Evolutionary conservation across 1,140 invertebrate species (phyloP).

Genomic region (Matsumurasca onukii): DNA sequence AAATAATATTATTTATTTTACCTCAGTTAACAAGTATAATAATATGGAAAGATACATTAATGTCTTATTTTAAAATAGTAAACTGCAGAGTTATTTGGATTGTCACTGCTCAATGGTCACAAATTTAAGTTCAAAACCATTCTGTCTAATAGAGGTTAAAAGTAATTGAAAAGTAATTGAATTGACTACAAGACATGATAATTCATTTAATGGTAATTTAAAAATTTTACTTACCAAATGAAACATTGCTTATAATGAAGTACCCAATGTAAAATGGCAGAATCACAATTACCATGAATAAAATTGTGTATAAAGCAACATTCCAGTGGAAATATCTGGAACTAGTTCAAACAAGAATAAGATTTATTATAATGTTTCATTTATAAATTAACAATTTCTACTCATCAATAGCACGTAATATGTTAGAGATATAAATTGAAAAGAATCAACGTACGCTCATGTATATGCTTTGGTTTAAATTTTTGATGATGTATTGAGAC

Average conservation of each 20-base stretch:
- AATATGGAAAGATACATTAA: too few relatives aligned
- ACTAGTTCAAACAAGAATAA: constrained; percentile 56
- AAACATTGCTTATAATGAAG: constrained; percentile 88
- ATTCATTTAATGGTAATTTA: too few relatives aligned
- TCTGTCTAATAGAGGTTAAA: too few relatives aligned
- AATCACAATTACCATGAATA: constrained; percentile 94
- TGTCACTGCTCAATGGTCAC: too few relatives aligned
- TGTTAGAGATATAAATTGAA: background rate
- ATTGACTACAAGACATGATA: background rate
- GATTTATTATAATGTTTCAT: constrained; percentile 31
- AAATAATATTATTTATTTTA: too few relatives aligned
- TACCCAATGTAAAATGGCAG: constrained; percentile 98
- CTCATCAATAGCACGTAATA: background rate
- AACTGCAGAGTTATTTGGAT: background rate
- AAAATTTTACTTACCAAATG: constrained; percentile 83
- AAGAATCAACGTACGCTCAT: background rate
- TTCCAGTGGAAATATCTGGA: constrained; percentile 98
- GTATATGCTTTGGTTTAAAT: too few relatives aligned
- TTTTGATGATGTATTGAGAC: too few relatives aligned
- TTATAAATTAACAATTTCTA: too few relatives aligned
- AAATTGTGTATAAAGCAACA: constrained; percentile 83
- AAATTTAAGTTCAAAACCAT: too few relatives aligned
- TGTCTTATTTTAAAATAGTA: too few relatives aligned
- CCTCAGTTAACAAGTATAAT: background rate
- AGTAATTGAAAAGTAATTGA: background rate